Base-by-base conservation (phyloP, 2,888 invertebrate genomes). In the Desoria tigrina region DNA sequence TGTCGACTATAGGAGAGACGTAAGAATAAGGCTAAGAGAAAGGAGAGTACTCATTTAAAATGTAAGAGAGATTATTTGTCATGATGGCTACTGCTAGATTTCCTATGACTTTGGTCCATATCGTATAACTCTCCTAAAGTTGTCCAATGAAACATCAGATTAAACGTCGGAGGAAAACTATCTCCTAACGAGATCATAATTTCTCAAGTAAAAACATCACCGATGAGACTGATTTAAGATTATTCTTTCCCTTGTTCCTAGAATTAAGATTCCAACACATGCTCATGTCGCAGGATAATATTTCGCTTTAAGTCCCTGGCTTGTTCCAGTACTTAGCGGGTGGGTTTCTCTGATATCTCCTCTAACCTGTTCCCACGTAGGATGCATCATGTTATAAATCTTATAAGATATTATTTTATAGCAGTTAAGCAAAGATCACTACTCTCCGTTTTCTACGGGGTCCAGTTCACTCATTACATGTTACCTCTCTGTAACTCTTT, bases 131-230 rank as follows among this genome's bases (percentile, higher is more conserved):
- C 21, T 45, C 6, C n/a, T 11, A 45, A 45, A 45, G 45, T 45
- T 21, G 45, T 16, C 26, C 27, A 24, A 51, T 24, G 21, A 24
- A 51, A 51, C 27, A 21, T 26, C 14, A 51, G n/a, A 51, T 51
- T 51, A 16, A 51, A 23, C 11, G 28, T 55, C 21, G n/a, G n/a
- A 63, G 51, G 56, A 68, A 53, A 61, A 60, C 64, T 62, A 68
- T 71, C 68, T 66, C 37, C 58, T 71, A 71, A 71, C 71, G 61
- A 72, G 72, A 72, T 72, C 72, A 72, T 72, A 69, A 69, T 72
- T 72, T 65, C 63, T 66, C 62, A 51, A 62, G 56, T 65, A 62
- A 61, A 65, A 67, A 65, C 60, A 69, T 63, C 60, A 42, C 68
- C 61, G 60, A 63, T 68, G 69, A 65, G 65, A 67, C 69, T 67